Percentiles rank a stretch among this genome's conserved stretches.
These are phyloP conservation scores for Solen grandis DNA, from an alignment of 1,140 invertebrate genomes.

Conservation along the genomic window DNA sequence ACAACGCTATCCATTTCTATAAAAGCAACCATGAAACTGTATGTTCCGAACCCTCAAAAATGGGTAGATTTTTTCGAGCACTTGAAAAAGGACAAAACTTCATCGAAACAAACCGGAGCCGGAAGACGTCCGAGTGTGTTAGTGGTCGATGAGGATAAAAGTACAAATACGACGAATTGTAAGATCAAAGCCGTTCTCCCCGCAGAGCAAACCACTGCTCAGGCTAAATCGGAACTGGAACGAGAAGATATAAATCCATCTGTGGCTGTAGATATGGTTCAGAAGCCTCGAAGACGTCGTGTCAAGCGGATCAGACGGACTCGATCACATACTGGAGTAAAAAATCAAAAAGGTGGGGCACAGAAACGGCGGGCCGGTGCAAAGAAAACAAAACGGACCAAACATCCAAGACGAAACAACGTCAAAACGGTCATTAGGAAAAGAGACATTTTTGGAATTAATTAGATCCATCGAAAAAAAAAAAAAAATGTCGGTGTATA, in stretches of 20 bases:
- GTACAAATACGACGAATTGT: not conserved
- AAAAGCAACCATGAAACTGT: not conserved
- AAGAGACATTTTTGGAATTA: not conserved
- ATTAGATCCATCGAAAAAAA: too few relatives aligned
- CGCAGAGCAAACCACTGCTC: not conserved
- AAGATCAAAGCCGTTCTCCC: slow-evolving; percentile 1
- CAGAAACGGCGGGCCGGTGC: not conserved
- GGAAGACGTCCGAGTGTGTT: not conserved
- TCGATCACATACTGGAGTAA: not conserved
- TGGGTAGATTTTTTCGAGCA: slow-evolving; percentile 7
- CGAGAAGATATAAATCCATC: slow-evolving; percentile 3
- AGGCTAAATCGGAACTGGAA: slow-evolving; percentile 10
- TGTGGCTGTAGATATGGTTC: slow-evolving; percentile 1
- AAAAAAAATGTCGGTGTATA: slow-evolving; percentile 16
- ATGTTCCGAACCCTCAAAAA: too few relatives aligned
- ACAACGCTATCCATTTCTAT: slow-evolving; percentile 12
- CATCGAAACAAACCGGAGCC: slow-evolving; percentile 9
- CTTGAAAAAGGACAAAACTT: not conserved
- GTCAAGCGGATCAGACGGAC: slow-evolving; percentile 10
- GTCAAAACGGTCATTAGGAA: not conserved
- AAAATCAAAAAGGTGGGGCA: not conserved
- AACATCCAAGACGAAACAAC: not conserved
- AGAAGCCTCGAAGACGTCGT: not conserved
- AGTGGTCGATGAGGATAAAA: not conserved
- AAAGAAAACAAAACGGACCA: slow-evolving; percentile 25